A percentile compares a stretch with the other conserved stretches of the same genome.
Conservation (phyloP, 2,888 invertebrate genomes). For the Cistogaster globosa region DNA sequence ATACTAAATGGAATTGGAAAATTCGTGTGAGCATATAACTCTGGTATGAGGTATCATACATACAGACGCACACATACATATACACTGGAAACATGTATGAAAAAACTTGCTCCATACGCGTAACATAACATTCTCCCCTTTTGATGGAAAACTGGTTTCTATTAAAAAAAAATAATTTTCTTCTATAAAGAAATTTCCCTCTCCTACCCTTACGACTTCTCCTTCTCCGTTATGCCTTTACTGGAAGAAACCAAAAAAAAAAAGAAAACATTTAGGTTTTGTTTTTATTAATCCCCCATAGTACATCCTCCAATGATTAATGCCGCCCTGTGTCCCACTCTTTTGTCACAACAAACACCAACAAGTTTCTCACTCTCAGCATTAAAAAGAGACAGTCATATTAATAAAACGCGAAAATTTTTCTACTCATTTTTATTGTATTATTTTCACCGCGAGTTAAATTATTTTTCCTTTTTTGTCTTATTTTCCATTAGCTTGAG, state of each 20-base stretch:
- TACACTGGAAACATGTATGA: background rate
- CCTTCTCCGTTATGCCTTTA: slow-evolving; percentile 12
- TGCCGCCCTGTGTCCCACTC: background rate
- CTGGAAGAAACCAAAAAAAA: background rate
- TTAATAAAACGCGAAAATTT: slow-evolving; percentile 43
- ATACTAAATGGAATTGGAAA: slow-evolving; percentile 36
- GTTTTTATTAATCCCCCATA: slow-evolving; percentile 21
- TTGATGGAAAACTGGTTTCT: background rate
- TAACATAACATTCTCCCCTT: slow-evolving; percentile 33
- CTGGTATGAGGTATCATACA: slow-evolving; percentile 51
- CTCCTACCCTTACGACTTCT: slow-evolving; percentile 10
- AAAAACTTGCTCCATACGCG: slow-evolving; percentile 62
- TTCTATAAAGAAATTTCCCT: slow-evolving; percentile 17
- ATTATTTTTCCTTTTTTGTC: slow-evolving; percentile 10
- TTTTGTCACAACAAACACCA: background rate
- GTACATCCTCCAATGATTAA: background rate
- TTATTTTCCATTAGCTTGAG: slow-evolving; percentile 36
- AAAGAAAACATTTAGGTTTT: no score
- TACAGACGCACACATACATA: slow-evolving; percentile 3
- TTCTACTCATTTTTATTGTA: slow-evolving; percentile 33
- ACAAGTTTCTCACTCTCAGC: slow-evolving; percentile 16
- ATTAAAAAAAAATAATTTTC: no score
- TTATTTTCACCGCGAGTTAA: slow-evolving; percentile 5
- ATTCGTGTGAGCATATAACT: slow-evolving; percentile 69
- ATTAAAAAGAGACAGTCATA: slow-evolving; percentile 62